Evolutionary conservation across 2,797 vertebrate species (phyloP).

Genomic region (Gymnocypris eckloni): DNA sequence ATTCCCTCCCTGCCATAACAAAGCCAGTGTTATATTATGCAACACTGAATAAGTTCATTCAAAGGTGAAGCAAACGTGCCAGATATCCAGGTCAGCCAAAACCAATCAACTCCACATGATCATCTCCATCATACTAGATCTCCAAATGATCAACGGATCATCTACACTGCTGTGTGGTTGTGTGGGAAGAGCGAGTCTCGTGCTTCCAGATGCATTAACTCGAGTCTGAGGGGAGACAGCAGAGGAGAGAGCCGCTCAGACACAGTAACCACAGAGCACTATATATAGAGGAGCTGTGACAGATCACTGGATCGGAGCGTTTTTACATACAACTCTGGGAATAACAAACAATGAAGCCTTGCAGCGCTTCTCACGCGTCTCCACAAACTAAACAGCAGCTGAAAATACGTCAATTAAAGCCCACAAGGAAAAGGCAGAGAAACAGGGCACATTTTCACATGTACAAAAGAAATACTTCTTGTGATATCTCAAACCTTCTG

Average conservation of each 20-base stretch:
- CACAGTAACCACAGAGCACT: constrained; percentile 38
- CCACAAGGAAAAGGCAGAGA: not conserved
- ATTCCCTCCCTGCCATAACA: not conserved
- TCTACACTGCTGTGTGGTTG: not conserved
- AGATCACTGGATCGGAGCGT: constrained; percentile 27
- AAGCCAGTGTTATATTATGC: not conserved
- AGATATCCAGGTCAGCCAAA: constrained; percentile 19
- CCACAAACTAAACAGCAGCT: not conserved
- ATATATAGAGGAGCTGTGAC: constrained; percentile 47
- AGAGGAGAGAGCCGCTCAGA: constrained; percentile 28
- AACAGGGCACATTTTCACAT: not conserved
- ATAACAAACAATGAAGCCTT: constrained; percentile 37
- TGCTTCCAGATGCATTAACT: constrained; percentile 24
- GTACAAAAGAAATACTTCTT: not conserved
- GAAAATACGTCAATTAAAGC: constrained; percentile 15
- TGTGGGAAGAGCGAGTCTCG: not conserved
- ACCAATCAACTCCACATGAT: constrained; percentile 14
- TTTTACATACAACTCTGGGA: constrained; percentile 25
- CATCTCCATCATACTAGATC: constrained; percentile 13
- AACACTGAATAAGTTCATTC: not conserved
- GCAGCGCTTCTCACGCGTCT: constrained; percentile 13
- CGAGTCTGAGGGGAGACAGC: constrained; percentile 14
- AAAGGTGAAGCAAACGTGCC: constrained; percentile 13
- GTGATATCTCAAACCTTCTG: not conserved
- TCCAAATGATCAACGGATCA: constrained; percentile 10